phyloP scores from a whole-genome alignment of 2,113 vertebrate genomes.

The Gymnarchus niloticus region DNA sequence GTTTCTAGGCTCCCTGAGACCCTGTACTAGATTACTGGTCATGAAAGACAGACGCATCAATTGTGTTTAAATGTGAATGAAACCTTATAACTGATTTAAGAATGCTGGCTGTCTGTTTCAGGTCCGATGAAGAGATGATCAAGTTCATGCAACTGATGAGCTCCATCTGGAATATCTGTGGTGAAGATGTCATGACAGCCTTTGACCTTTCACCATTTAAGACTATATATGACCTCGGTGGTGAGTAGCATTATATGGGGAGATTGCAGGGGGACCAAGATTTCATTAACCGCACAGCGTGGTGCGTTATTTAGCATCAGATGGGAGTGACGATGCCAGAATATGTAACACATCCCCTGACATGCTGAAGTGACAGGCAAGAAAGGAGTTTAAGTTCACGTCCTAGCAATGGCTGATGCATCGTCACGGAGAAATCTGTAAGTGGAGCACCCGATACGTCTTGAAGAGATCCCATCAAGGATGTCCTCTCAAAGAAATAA shows the following conservation, averaged over 20 bases:
- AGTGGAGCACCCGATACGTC: background rate
- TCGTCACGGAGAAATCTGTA: background rate
- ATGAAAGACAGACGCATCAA: background rate
- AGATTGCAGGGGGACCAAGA: background rate
- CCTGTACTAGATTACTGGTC: background rate
- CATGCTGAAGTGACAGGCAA: background rate
- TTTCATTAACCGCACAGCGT: background rate
- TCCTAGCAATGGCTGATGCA: background rate
- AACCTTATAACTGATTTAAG: background rate
- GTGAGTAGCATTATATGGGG: too few species aligned
- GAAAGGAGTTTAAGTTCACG: background rate
- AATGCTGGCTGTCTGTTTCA: slow-evolving; percentile 41
- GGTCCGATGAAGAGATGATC: slow-evolving; percentile 75
- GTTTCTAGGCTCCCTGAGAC: background rate
- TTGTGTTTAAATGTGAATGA: background rate
- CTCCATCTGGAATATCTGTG: slow-evolving; percentile 78
- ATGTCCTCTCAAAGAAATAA: background rate
- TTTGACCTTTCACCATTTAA: slow-evolving; percentile 78
- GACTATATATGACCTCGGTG: slow-evolving; percentile 76
- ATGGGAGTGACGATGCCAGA: background rate
- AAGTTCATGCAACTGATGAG: slow-evolving; percentile 80
- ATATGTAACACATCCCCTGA: background rate
- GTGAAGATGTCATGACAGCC: slow-evolving; percentile 66
- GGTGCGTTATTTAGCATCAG: too few species aligned
- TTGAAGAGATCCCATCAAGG: background rate